These are phyloP conservation scores for Poecilobothrus nobilitatus DNA, from an alignment of 2,888 invertebrate species.

Conservation along the genomic window DNA sequence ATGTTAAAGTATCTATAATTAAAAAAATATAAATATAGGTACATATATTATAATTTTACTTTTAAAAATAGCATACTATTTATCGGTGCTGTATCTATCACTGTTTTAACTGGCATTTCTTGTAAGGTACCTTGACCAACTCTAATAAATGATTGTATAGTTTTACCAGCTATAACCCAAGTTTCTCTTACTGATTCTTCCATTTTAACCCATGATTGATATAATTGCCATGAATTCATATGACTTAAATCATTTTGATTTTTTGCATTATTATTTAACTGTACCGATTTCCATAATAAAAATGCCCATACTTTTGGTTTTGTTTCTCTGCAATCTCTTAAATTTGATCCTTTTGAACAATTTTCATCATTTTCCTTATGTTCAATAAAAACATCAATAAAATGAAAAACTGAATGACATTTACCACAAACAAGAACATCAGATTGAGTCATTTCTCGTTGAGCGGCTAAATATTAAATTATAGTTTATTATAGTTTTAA, in stretches of 20 bases:
- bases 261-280: slow-evolving; percentile 43
- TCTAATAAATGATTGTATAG: slow-evolving; percentile 65
- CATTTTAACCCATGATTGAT: slow-evolving; percentile 77
- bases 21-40: not conserved
- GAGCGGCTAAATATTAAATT: slow-evolving; percentile 50
- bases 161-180: slow-evolving; percentile 72
- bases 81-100: slow-evolving; percentile 34
- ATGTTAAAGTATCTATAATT: not conserved
- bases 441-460: slow-evolving; percentile 64
- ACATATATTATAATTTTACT: not conserved
- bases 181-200: slow-evolving; percentile 62
- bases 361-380: slow-evolving; percentile 50
- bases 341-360: slow-evolving; percentile 54
- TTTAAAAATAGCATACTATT: slow-evolving; percentile 23
- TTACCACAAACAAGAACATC: slow-evolving; percentile 76
- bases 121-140: slow-evolving; percentile 42
- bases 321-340: slow-evolving; percentile 51
- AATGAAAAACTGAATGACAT: slow-evolving; percentile 71
- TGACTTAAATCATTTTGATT: slow-evolving; percentile 43
- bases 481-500: not conserved
- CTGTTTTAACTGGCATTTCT: slow-evolving; percentile 45
- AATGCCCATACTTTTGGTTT: slow-evolving; percentile 83
- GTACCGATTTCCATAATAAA: slow-evolving; percentile 66
- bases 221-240: slow-evolving; percentile 66
- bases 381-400: slow-evolving; percentile 66